Evolutionary conservation across 2,113 vertebrate genomes (phyloP).

Genomic region (Melospiza melodia): DNA sequence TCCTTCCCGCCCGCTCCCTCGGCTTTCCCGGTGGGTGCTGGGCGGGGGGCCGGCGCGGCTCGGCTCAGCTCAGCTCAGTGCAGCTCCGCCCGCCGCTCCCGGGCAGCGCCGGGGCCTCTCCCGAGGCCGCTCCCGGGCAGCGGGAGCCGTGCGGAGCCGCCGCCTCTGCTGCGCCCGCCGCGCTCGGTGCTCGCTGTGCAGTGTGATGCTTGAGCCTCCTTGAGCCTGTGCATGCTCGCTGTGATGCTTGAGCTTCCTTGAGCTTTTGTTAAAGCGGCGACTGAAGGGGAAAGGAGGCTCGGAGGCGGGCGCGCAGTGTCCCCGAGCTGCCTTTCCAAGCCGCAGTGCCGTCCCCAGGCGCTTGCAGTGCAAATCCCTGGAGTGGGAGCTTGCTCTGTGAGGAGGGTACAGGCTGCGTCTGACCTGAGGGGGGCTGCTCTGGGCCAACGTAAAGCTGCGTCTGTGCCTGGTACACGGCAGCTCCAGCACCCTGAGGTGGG

Average conservation of each 20-base stretch:
- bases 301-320: too few relatives aligned
- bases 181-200: fast-evolving
- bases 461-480: too few relatives aligned
- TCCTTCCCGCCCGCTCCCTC: not conserved
- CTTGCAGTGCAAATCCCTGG: fast-evolving
- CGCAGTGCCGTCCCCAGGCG: fast-evolving
- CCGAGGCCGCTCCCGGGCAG: fast-evolving
- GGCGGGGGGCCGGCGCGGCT: not conserved
- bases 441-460: not conserved
- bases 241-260: too few relatives aligned
- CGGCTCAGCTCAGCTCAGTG: fast-evolving
- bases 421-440: not conserved
- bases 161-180: fast-evolving
- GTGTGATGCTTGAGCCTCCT: not conserved
- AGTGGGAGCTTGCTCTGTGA: not conserved
- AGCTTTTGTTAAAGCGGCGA: too few relatives aligned
- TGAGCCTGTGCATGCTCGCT: not conserved
- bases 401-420: fast-evolving
- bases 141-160: fast-evolving
- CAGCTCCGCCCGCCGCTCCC: not conserved
- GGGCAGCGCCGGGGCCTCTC: fast-evolving
- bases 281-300: not conserved
- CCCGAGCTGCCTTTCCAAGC: not conserved
- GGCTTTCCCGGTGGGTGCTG: not conserved
- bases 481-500: too few relatives aligned